These are phyloP conservation scores for Heliothis virescens DNA, from an alignment of 1,140 invertebrate genomes.

Conservation along the genomic window DNA sequence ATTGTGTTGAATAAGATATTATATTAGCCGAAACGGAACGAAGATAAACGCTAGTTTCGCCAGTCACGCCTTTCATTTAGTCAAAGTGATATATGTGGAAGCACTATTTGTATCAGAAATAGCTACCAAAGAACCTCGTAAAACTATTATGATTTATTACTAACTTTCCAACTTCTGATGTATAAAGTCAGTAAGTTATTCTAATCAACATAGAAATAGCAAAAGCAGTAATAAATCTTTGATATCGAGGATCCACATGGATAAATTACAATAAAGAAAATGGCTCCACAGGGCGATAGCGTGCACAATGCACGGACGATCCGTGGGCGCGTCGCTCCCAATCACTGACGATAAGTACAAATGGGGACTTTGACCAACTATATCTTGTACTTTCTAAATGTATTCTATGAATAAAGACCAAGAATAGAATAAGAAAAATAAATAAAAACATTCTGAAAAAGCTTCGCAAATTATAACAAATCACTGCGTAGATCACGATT, in stretches of 20 bases:
- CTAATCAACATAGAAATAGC: conserved; percentile 40
- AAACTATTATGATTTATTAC: conserved; percentile 1
- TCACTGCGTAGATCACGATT: neutral
- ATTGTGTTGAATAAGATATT: conserved; percentile 33
- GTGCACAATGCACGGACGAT: conserved; percentile 27
- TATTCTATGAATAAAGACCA: conserved; percentile 30
- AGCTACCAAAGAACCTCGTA: conserved; percentile 11
- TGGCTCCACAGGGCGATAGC: conserved; percentile 10
- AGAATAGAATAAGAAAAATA: neutral
- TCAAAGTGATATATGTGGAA: neutral
- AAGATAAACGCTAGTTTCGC: neutral
- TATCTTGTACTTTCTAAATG: neutral
- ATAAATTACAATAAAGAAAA: conserved; percentile 47
- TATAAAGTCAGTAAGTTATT: conserved; percentile 20
- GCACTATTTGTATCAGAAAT: neutral
- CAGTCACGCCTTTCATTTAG: neutral
- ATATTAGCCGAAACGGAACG: conserved; percentile 10
- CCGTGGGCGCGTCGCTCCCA: conserved; percentile 38
- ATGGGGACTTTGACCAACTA: conserved; percentile 42
- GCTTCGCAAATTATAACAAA: neutral
- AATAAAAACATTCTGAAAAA: neutral
- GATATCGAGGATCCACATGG: neutral
- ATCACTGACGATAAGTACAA: conserved; percentile 24
- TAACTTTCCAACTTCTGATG: neutral
- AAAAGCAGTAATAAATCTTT: conserved; percentile 40